These are phyloP conservation scores for Leptodactylus fallax DNA, from an alignment of 2,797 vertebrate genomes.

Conservation along the genomic window DNA sequence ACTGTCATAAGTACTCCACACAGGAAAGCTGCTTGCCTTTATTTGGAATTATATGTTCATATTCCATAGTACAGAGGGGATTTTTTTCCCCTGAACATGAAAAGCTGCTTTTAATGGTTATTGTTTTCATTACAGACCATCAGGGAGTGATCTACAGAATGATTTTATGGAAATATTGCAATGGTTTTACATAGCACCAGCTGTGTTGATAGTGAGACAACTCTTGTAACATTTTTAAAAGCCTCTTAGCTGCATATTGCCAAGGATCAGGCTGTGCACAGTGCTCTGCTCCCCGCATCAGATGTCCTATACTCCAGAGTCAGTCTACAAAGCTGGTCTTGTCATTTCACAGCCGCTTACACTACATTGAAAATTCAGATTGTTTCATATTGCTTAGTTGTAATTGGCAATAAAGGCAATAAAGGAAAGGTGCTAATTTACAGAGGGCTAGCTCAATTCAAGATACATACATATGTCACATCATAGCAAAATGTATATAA, in stretches of 20 bases:
- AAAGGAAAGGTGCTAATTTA: slow-evolving; percentile 14
- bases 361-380: slow-evolving; percentile 47
- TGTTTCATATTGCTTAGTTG: slow-evolving; percentile 42
- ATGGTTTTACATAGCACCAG: slow-evolving; percentile 64
- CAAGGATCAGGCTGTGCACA: slow-evolving; percentile 63
- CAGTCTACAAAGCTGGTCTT: slow-evolving; percentile 44
- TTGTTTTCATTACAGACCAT: slow-evolving; percentile 65
- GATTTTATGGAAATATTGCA: slow-evolving; percentile 65
- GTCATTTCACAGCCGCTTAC: slow-evolving; percentile 43
- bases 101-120: slow-evolving; percentile 66
- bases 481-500: not conserved
- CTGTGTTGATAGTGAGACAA: slow-evolving; percentile 65
- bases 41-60: slow-evolving; percentile 62
- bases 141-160: slow-evolving; percentile 64
- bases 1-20: not conserved
- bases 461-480: not conserved
- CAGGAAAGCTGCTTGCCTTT: slow-evolving; percentile 43
- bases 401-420: slow-evolving; percentile 53
- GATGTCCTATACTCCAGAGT: slow-evolving; percentile 58
- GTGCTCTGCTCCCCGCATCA: slow-evolving; percentile 49
- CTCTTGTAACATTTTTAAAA: slow-evolving; percentile 65
- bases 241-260: slow-evolving; percentile 64
- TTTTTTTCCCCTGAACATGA: slow-evolving; percentile 60
- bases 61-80: slow-evolving; percentile 61
- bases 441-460: not conserved